Evolutionary conservation across 1,140 invertebrate species (phyloP), one percentile per base, ranked within the genome.

Genomic region (Drosophila simulans): DNA sequence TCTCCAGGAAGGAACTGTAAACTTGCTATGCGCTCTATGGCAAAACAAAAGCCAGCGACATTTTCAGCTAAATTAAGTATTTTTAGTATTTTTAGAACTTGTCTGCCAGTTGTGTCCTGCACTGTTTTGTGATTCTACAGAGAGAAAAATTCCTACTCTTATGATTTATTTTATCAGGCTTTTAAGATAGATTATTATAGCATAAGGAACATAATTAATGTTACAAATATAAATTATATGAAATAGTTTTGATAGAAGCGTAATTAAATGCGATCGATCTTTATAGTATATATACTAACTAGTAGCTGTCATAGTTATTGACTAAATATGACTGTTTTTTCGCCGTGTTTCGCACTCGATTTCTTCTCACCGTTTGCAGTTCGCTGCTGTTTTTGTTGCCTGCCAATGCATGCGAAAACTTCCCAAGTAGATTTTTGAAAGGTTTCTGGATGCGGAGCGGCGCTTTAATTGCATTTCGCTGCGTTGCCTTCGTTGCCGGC

Each of bases 31-130:
- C 78, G 69, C 56, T 48, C 52, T 58, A 31, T 31, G 43, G 55
- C 77, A 70, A 88, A 83, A 83, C 79, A 88, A 88, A 86, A 83
- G 84, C 84, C 66, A 83, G 49, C 75, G 83, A 88, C 83, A 89
- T 88, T 88, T 88, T 88, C 72, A 89, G 79, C 79, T 88, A 88
- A 88, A 88, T 88, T 88, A 88, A 88, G 83, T 89, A 88, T 88
- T 88, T 86, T 81, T 85, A 85, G 77, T 81, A 81, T 85, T 85
- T 88, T 83, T 88, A 73, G 84, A 69, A 86, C 66, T 86, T 77
- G 82, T 62, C 77, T 65, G 78, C 59, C 71, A 64, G 63, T 85
- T 77, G 63, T 59, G 63, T 62, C 17, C 56, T 62, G 51, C 22
- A 22, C 43, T 42, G 57, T 48, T 37, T 37, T 48, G 5, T 8